Percentiles rank a stretch among this genome's conserved stretches.
These are phyloP conservation scores for Cichlasoma orientale DNA, from an alignment of 2,797 vertebrate species.

Conservation along the genomic window DNA sequence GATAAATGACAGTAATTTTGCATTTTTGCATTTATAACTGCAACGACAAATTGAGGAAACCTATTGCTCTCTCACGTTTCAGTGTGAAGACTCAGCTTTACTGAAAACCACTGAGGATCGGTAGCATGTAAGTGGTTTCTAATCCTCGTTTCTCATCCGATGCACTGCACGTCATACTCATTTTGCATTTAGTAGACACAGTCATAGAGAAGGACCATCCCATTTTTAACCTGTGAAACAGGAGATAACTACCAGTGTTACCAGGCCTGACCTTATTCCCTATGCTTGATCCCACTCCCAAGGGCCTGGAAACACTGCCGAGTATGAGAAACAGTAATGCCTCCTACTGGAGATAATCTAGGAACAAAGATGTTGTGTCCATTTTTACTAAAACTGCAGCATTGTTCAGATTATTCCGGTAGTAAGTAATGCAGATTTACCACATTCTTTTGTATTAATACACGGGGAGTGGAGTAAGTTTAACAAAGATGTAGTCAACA, in stretches of 20 bases:
- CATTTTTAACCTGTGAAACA: slow-evolving; percentile 1
- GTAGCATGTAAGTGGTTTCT: background rate
- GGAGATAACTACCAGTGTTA: background rate
- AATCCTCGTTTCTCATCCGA: slow-evolving; percentile 12
- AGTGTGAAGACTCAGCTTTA: slow-evolving; percentile 3
- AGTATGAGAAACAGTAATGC: background rate
- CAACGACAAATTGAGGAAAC: background rate
- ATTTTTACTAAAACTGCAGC: background rate
- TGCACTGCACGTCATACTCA: background rate
- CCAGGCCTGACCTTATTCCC: background rate
- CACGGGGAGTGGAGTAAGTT: background rate
- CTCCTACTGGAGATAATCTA: background rate
- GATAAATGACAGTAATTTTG: slow-evolving; percentile 8
- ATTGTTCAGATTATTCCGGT: background rate
- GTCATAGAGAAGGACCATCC: background rate
- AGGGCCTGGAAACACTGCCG: background rate
- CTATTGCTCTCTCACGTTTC: background rate
- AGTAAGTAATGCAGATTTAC: background rate
- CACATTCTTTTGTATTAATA: background rate
- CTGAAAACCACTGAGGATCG: slow-evolving; percentile 5
- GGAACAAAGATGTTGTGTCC: background rate
- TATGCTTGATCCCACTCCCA: background rate
- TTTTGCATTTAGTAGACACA: background rate
- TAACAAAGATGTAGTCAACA: background rate
- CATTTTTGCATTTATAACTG: slow-evolving; percentile 3